Conservation (phyloP, 2,797 vertebrate genomes). For the Sebastes vulpes region DNA sequence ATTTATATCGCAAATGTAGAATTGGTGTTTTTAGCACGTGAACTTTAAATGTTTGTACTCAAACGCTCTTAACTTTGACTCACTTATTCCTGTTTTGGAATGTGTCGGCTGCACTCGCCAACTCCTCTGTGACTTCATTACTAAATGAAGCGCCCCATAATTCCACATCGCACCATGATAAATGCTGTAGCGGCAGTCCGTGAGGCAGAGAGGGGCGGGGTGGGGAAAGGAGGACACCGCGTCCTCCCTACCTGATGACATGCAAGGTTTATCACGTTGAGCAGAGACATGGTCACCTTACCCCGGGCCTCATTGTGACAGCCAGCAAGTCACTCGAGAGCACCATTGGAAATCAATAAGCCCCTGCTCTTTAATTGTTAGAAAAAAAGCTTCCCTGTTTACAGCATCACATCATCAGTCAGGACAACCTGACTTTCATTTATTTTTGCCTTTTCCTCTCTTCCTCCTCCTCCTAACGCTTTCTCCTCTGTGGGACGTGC, state of each 20-base stretch:
- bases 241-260: constrained; percentile 84
- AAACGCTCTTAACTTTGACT: constrained; percentile 23
- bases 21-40: neutral
- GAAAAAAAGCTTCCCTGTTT: constrained; percentile 82
- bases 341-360: constrained; percentile 94
- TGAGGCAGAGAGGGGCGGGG: constrained; percentile 17
- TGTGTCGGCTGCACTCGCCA: constrained; percentile 9
- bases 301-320: constrained; percentile 90
- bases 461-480: neutral
- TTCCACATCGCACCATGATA: constrained; percentile 49
- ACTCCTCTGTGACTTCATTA: constrained; percentile 66
- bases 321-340: constrained; percentile 89
- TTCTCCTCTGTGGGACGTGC: constrained; percentile 54
- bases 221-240: constrained; percentile 41
- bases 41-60: constrained; percentile 2
- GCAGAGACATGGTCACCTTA: constrained; percentile 91
- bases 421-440: constrained; percentile 84
- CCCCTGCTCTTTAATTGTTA: constrained; percentile 88
- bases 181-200: constrained; percentile 46
- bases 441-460: constrained; percentile 52
- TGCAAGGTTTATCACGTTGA: constrained; percentile 76
- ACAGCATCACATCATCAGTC: constrained; percentile 82
- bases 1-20: neutral
- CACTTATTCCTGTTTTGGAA: neutral
- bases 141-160: constrained; percentile 69